Evolutionary conservation across 2,797 vertebrate species (phyloP).

Genomic region (Chelonia mydas): DNA sequence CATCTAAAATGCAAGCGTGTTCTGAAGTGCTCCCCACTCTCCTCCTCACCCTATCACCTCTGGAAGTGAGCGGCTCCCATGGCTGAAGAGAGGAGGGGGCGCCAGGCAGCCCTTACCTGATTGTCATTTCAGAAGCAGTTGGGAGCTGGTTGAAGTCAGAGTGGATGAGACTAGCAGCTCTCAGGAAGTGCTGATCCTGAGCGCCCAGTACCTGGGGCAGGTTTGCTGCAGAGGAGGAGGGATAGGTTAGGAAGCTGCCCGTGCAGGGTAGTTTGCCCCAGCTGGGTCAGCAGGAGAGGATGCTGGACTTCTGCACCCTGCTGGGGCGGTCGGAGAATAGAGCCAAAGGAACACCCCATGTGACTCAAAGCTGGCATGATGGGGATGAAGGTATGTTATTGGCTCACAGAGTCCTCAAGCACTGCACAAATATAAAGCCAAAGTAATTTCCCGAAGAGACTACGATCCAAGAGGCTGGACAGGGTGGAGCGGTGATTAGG

Average conservation of each 20-base stretch:
- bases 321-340: not conserved
- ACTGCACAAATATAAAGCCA: rapidly evolving
- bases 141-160: conserved; percentile 88
- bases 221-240: conserved; percentile 83
- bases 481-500: not conserved
- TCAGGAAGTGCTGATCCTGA: conserved; percentile 88
- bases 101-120: conserved; percentile 84
- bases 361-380: not conserved
- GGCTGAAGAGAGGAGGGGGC: not conserved
- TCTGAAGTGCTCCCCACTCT: not conserved
- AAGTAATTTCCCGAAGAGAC: too few species aligned
- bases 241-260: not conserved
- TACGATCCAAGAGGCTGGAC: not conserved
- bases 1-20: not conserved
- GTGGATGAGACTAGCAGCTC: conserved; percentile 89
- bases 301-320: not conserved
- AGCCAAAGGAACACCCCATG: not conserved
- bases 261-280: rapidly evolving
- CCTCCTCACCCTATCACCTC: not conserved
- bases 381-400: rapidly evolving
- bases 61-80: too few species aligned
- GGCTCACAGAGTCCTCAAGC: rapidly evolving
- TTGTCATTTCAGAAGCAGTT: conserved; percentile 88
- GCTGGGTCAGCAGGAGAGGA: rapidly evolving
- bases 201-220: conserved; percentile 68